Evolutionary conservation across 2,888 invertebrate species (phyloP), one percentile per base, ranked within the genome.

Genomic region (Alviniconcha strummeri): DNA sequence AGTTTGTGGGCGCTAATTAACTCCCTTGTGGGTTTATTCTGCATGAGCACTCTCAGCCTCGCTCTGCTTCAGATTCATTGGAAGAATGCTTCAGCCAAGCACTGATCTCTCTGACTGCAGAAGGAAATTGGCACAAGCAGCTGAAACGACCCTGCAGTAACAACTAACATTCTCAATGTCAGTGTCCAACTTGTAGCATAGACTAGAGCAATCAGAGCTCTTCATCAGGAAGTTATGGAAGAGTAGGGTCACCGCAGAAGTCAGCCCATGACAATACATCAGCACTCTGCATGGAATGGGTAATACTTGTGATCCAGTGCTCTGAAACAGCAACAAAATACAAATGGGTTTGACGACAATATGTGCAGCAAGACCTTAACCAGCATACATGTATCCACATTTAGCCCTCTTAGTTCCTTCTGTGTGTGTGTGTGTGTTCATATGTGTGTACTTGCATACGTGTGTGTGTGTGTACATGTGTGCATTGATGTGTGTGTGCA

Each of bases 221-320:
- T 17, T 17, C 13, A 17, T 15, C 69, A 69, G 69, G 69, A n/a
- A 17, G n/a, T 15, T 17, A n/a, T 17, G 7, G 72, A 72, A 17
- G 19, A 72, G 2, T 7, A 36, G 36, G 36, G 36, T 36, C 36
- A 36, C 36, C 36, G 3, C 36, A 36, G 36, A 36, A 36, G 36
- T 36, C 36, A 36, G 36, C 36, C 36, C 36, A 36, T 36, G 36
- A 36, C 36, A 36, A 36, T 19, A 57, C 36, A n/a, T 80, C 75
- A 91, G 82, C 87, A 91, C 52, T 89, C 88, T 64, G 89, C 89
- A 64, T 88, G 79, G 85, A 91, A 91, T 80, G 91, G 89, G 81
- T 90, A 91, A 76, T 90, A 89, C 85, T 90, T 89, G 86, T 91
- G 91, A 9, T 88, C 88, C 76, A 85, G 60, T 17, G 89, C 89